Evolutionary conservation across 2,888 invertebrate species (phyloP).

Genomic region (Catocala fraxini): DNA sequence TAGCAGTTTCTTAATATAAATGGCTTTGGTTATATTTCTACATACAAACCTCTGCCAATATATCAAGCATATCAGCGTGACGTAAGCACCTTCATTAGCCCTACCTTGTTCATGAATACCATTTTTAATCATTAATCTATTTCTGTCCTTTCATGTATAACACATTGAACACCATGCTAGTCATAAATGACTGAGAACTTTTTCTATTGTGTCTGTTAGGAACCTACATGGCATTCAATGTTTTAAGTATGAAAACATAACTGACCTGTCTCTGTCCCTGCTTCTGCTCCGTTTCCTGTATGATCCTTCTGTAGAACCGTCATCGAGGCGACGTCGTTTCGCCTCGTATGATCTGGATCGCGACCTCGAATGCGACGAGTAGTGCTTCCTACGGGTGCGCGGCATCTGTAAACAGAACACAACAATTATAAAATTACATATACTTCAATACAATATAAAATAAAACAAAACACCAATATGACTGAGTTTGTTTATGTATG

Average conservation of each 20-base stretch:
- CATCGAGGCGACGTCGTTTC: slow-evolving; percentile 91
- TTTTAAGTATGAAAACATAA: neutral
- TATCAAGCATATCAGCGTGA: too few relatives aligned
- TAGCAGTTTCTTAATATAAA: too few relatives aligned
- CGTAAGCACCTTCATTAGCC: too few relatives aligned
- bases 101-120: too few relatives aligned
- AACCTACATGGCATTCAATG: too few relatives aligned
- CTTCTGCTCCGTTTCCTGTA: slow-evolving; percentile 83
- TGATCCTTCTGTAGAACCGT: slow-evolving; percentile 76
- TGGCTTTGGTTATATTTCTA: too few relatives aligned
- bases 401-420: slow-evolving; percentile 90
- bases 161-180: too few relatives aligned
- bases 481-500: slow-evolving; percentile 30
- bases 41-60: too few relatives aligned
- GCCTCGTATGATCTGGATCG: slow-evolving; percentile 88
- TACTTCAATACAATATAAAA: slow-evolving; percentile 2
- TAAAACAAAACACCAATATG: slow-evolving; percentile 44
- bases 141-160: too few relatives aligned
- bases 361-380: slow-evolving; percentile 89
- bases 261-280: slow-evolving; percentile 89
- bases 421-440: slow-evolving; percentile 12
- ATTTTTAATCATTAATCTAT: too few relatives aligned
- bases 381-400: slow-evolving; percentile 93
- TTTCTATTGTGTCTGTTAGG: too few relatives aligned
- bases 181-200: too few relatives aligned